Evolutionary conservation across 2,888 invertebrate genomes (phyloP).

Genomic region (Hirtodrosophila confusa): DNA sequence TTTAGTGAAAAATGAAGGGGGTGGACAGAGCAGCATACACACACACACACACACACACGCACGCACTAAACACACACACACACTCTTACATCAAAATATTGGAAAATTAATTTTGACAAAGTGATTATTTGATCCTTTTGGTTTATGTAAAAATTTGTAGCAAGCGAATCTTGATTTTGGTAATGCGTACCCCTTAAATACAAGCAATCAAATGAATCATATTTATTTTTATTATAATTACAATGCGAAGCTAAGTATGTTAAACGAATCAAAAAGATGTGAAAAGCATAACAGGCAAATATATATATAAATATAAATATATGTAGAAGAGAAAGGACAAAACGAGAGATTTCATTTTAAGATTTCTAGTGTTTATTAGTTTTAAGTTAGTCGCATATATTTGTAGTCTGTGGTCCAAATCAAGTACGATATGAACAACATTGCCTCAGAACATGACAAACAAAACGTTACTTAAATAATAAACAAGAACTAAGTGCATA

Average conservation of each 20-base stretch:
- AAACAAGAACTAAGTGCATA: conserved; percentile 5
- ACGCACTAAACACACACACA: conserved; percentile 1
- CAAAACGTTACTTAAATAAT: conserved; percentile 23
- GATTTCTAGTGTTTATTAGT: conserved; percentile 48
- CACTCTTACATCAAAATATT: background rate
- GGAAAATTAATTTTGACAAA: no score
- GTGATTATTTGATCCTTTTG: background rate
- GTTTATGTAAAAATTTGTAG: conserved; percentile 1
- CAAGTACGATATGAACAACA: conserved; percentile 28
- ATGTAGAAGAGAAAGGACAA: no score
- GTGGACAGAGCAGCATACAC: conserved; percentile 5
- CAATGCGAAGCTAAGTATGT: conserved; percentile 4
- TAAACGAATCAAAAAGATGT: conserved; percentile 11
- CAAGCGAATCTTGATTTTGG: background rate
- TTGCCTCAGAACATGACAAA: conserved; percentile 33
- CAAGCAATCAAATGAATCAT: conserved; percentile 26
- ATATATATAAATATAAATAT: no score
- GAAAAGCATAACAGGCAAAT: conserved; percentile 12
- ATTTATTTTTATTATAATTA: conserved; percentile 36
- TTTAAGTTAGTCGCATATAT: conserved; percentile 43
- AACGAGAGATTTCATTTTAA: conserved; percentile 8
- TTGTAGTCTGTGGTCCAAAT: conserved; percentile 53
- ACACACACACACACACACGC: background rate
- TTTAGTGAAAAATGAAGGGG: background rate
- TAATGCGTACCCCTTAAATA: background rate